A percentile compares a stretch with the other conserved stretches of the same genome.
Conservation (phyloP, 92 coral and sea anemone species). For the Epizoanthus stellaris region DNA sequence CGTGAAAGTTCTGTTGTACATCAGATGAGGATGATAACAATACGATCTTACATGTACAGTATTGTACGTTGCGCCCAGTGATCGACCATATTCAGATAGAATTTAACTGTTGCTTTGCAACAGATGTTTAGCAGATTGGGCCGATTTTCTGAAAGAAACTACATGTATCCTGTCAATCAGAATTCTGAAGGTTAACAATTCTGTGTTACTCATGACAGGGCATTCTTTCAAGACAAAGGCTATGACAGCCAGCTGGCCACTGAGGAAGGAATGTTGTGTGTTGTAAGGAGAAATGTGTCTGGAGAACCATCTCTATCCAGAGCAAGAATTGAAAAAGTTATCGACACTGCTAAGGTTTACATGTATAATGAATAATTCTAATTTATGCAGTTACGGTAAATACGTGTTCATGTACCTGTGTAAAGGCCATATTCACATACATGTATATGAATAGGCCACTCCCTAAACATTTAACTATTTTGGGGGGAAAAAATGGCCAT, state of each 20-base stretch:
- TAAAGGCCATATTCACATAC: too few species aligned
- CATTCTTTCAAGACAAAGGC: conserved; percentile 39
- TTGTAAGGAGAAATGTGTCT: conserved; percentile 24
- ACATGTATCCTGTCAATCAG: neutral
- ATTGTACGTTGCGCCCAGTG: too few species aligned
- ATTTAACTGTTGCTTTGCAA: too few species aligned
- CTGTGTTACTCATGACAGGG: neutral
- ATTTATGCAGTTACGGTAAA: conserved; percentile 6
- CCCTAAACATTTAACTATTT: too few species aligned
- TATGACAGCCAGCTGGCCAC: conserved; percentile 25
- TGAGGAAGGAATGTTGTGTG: conserved; percentile 55
- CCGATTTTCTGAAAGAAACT: neutral
- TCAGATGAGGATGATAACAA: too few species aligned
- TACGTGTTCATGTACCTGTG: neutral
- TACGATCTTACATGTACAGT: too few species aligned
- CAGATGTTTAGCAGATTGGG: neutral
- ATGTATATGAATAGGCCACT: too few species aligned
- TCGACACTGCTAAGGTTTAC: conserved; percentile 9
- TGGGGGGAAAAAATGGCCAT: neutral
- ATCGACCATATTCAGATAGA: too few species aligned
- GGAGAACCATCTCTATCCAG: conserved; percentile 44
- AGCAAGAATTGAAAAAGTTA: conserved; percentile 49
- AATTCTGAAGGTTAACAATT: neutral
- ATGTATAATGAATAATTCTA: too few species aligned
- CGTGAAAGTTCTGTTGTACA: too few species aligned